Percentiles rank a stretch among this genome's conserved stretches.
phyloP scores from a whole-genome alignment of 2,888 invertebrate species.

The Taphrorychus bicolor region DNA sequence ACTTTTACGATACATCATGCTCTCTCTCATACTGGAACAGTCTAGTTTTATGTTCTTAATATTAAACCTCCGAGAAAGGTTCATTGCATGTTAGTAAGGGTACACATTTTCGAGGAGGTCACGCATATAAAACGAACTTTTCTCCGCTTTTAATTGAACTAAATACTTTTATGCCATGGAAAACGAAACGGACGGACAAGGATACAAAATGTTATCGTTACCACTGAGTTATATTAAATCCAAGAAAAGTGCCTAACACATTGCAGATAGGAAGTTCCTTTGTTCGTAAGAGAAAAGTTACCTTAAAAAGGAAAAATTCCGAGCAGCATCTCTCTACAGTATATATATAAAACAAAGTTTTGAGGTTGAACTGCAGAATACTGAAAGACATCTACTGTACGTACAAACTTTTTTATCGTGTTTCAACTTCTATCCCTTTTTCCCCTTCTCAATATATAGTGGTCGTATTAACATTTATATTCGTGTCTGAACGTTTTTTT shows the following conservation, averaged over 20 bases:
- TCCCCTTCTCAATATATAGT: too few species aligned
- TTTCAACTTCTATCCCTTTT: neutral
- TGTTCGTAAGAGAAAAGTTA: constrained; percentile 33
- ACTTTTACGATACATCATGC: constrained; percentile 16
- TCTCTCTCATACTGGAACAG: neutral
- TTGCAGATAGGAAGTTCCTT: constrained; percentile 16
- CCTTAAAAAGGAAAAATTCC: constrained; percentile 34
- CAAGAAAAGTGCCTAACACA: neutral
- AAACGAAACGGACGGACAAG: neutral
- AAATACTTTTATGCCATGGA: too few species aligned
- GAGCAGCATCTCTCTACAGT: constrained; percentile 25
- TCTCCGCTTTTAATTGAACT: neutral
- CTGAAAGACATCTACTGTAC: constrained; percentile 16
- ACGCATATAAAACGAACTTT: constrained; percentile 20
- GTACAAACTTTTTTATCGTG: constrained; percentile 29
- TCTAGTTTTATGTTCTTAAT: constrained; percentile 6
- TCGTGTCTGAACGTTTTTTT: too few species aligned
- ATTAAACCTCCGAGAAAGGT: neutral
- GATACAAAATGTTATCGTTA: neutral
- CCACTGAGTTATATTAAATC: neutral
- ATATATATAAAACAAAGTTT: constrained; percentile 40
- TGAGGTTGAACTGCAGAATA: constrained; percentile 32
- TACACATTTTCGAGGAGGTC: constrained; percentile 23
- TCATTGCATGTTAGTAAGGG: constrained; percentile 21
- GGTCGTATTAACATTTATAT: too few species aligned